A percentile compares a stretch with the other conserved stretches of the same genome.
Evolutionary conservation across 2,113 vertebrate genomes (phyloP).

Genomic region (Emydura subglobosa): DNA sequence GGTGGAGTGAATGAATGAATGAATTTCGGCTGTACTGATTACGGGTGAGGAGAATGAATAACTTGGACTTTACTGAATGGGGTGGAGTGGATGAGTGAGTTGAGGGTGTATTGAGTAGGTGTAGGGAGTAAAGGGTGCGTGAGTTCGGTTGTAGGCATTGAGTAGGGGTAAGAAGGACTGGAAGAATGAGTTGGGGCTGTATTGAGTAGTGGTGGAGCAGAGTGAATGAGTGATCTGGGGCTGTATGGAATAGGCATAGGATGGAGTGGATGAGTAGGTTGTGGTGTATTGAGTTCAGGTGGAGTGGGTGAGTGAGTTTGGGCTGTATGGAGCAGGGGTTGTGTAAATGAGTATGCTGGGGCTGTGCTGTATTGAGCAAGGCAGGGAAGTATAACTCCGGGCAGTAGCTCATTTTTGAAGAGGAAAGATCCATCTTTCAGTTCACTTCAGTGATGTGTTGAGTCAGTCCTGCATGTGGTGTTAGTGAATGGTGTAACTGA

Average conservation of each 20-base stretch:
- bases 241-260: not conserved
- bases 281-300: not conserved
- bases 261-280: not conserved
- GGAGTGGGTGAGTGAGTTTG: conserved; percentile 60
- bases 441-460: not conserved
- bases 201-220: not conserved
- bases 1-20: not conserved
- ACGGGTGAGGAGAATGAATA: not conserved
- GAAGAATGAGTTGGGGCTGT: not conserved
- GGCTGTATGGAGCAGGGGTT: conserved; percentile 32
- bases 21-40: not conserved
- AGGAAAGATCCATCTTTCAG: not conserved
- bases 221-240: not conserved
- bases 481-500: not conserved
- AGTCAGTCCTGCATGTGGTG: not conserved
- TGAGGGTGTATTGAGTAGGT: not conserved
- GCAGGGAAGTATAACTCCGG: not conserved
- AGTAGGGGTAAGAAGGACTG: not conserved
- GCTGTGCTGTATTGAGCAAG: not conserved
- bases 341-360: not conserved
- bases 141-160: not conserved
- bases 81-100: not conserved
- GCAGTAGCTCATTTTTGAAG: not conserved
- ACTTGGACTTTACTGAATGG: not conserved
- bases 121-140: not conserved